Conservation (phyloP, 2,113 vertebrate genomes). For the Anser brachyrhynchus region DNA sequence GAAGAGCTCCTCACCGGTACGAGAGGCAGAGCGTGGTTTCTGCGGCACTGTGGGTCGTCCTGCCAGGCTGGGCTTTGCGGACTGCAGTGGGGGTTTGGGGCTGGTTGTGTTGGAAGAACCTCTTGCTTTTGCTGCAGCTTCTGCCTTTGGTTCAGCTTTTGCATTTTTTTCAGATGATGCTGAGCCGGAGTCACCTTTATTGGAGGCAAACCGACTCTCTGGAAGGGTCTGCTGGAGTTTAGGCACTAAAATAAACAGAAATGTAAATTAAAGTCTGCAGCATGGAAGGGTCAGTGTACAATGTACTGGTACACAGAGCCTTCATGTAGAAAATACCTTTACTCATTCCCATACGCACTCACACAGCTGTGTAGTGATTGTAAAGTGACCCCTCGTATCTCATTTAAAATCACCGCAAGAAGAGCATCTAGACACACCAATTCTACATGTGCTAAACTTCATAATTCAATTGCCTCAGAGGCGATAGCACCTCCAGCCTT, state of each 20-base stretch:
- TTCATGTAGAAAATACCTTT: background rate
- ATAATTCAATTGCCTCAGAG: background rate
- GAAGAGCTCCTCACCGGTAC: constrained; percentile 80
- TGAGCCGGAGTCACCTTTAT: constrained; percentile 70
- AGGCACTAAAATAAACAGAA: constrained; percentile 51
- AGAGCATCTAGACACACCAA: background rate
- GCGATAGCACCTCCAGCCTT: background rate
- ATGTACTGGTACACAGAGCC: background rate
- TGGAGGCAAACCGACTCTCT: constrained; percentile 77
- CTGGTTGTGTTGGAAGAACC: constrained; percentile 76
- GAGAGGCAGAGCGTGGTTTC: constrained; percentile 85
- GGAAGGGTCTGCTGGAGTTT: constrained; percentile 76
- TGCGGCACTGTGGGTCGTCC: constrained; percentile 87
- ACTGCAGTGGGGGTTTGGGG: constrained; percentile 86
- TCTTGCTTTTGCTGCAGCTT: constrained; percentile 76
- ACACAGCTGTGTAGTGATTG: background rate
- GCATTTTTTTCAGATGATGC: constrained; percentile 80
- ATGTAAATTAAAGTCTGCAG: background rate
- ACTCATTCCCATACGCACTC: background rate
- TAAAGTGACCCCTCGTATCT: background rate
- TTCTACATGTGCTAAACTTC: background rate
- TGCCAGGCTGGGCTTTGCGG: constrained; percentile 82
- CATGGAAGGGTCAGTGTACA: background rate
- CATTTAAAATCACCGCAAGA: background rate
- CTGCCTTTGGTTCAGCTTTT: constrained; percentile 81